A percentile compares a stretch with the other conserved stretches of the same genome.
These are phyloP conservation scores for Enteromius radiatus DNA, from an alignment of 2,797 vertebrate species.

Conservation along the genomic window DNA sequence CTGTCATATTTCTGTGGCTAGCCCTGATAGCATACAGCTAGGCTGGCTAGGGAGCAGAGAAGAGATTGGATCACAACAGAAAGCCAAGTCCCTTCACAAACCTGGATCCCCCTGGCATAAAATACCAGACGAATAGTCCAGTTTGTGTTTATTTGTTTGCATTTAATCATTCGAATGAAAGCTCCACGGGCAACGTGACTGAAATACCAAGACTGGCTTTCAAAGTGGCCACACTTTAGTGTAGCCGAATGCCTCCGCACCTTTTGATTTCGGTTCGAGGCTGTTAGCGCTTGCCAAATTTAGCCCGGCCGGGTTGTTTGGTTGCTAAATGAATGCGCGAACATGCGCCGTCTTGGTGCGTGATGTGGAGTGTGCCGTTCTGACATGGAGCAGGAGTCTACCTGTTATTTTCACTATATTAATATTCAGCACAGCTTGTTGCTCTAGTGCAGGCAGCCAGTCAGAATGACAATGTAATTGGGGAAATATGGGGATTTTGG, in stretches of 20 bases:
- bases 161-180: slow-evolving; percentile 61
- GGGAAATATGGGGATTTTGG: slow-evolving; percentile 51
- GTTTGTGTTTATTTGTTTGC: slow-evolving; percentile 58
- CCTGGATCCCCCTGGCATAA: slow-evolving; percentile 52
- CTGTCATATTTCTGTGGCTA: slow-evolving; percentile 64
- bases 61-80: slow-evolving; percentile 63
- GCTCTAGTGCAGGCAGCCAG: slow-evolving; percentile 38
- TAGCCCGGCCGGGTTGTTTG: slow-evolving; percentile 29
- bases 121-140: slow-evolving; percentile 49
- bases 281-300: slow-evolving; percentile 36
- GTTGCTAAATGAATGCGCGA: slow-evolving; percentile 49
- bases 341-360: slow-evolving; percentile 37
- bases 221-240: slow-evolving; percentile 37
- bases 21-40: slow-evolving; percentile 57
- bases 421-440: slow-evolving; percentile 48
- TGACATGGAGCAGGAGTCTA: slow-evolving; percentile 49
- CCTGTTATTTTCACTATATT: slow-evolving; percentile 50
- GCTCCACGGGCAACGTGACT: slow-evolving; percentile 50
- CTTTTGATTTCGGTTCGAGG: slow-evolving; percentile 56
- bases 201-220: slow-evolving; percentile 55
- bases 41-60: slow-evolving; percentile 55
- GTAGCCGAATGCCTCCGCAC: slow-evolving; percentile 34
- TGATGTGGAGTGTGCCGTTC: slow-evolving; percentile 45
- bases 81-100: slow-evolving; percentile 46
- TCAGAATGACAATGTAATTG: slow-evolving; percentile 61